phyloP scores from a whole-genome alignment of 2,888 invertebrate species.

The Lithophane ornitopus region DNA sequence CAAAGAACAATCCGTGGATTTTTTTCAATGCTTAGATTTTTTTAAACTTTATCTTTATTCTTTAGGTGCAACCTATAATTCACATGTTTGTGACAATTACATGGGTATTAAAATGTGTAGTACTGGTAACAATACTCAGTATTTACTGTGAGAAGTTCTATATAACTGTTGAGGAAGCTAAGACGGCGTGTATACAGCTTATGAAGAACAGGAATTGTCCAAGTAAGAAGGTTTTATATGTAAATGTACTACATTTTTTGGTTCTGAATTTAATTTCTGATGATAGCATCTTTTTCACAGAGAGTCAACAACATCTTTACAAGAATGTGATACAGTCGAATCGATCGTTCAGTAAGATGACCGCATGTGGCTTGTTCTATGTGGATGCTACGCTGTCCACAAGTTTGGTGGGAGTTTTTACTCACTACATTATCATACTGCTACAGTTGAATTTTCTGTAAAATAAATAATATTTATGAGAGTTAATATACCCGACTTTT shows the following conservation, averaged over 20 bases:
- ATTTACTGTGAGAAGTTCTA: conserved; percentile 34
- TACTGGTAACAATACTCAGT: neutral
- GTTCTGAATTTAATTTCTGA: neutral
- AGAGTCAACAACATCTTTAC: neutral
- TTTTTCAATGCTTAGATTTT: too few species aligned
- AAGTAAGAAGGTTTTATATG: conserved; percentile 1
- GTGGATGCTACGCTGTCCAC: neutral
- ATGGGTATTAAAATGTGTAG: neutral
- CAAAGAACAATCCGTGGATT: neutral
- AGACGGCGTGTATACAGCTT: conserved; percentile 16
- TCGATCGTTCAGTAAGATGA: neutral
- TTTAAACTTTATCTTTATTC: too few species aligned
- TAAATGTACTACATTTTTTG: neutral
- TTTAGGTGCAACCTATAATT: neutral
- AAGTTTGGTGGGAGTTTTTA: neutral
- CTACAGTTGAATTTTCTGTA: neutral
- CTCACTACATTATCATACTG: neutral
- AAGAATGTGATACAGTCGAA: neutral
- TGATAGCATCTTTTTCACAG: neutral
- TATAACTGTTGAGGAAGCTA: conserved; percentile 5
- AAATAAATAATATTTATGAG: neutral
- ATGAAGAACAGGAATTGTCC: neutral
- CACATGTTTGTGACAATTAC: neutral
- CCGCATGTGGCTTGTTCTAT: neutral
- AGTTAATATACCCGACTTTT: neutral